A percentile compares a stretch with the other conserved stretches of the same genome.
Evolutionary conservation across 2,797 vertebrate species (phyloP).

Genomic region (Cygnus olor): DNA sequence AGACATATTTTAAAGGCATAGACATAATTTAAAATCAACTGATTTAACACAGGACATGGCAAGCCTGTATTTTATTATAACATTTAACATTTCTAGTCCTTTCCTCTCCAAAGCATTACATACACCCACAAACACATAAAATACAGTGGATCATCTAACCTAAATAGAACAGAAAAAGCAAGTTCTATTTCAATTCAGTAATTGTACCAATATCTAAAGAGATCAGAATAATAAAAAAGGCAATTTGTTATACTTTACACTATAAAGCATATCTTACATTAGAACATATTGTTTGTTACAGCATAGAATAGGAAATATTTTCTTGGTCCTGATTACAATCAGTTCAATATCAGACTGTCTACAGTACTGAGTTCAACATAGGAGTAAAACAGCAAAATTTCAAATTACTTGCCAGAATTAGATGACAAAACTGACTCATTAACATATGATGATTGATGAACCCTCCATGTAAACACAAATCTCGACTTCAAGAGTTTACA

Average conservation of each 20-base stretch:
- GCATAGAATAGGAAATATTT: slow-evolving; percentile 53
- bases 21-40: background rate
- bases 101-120: background rate
- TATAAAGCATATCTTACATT: background rate
- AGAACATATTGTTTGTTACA: background rate
- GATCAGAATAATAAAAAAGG: background rate
- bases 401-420: slow-evolving; percentile 61
- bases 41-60: background rate
- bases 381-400: slow-evolving; percentile 56
- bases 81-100: background rate
- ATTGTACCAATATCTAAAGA: background rate
- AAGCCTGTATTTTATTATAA: background rate
- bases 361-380: slow-evolving; percentile 1
- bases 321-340: slow-evolving; percentile 38
- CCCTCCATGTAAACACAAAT: slow-evolving; percentile 58
- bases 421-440: slow-evolving; percentile 48
- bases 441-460: slow-evolving; percentile 53
- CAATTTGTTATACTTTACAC: background rate
- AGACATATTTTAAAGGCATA: background rate
- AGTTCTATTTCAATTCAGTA: background rate
- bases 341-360: slow-evolving; percentile 43
- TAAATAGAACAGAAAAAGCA: background rate
- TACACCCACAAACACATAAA: background rate
- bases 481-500: slow-evolving; percentile 54
- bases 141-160: background rate